Base-by-base conservation (phyloP, 2,797 vertebrate species). In the Neomorphus geoffroyi region DNA sequence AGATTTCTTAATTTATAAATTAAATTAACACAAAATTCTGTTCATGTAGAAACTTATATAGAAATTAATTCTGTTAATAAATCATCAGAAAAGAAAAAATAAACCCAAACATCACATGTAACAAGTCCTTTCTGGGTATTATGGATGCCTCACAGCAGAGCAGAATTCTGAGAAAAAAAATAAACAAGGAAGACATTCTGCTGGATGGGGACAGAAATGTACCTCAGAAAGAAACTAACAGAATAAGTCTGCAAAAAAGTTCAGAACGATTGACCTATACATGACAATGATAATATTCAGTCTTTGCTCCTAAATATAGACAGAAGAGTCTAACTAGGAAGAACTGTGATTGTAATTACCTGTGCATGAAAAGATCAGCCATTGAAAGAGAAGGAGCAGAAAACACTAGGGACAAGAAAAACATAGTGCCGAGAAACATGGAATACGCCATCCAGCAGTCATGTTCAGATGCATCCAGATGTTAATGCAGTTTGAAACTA, bases 401-500 rank as follows among this genome's bases (percentile, higher is more conserved):
- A 94, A 70, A 78, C 26, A n/a, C 24, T 30, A 28, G 12, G 43
- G 48, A 50, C n/a, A 75, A 50, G 66, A 46, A 83, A 61, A 79
- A 46, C 6, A 3, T 17, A 24, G 16, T 61, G 66, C 83, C 83
- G 83, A 74, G 62, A 94, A 93, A 73, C 45, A 46, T 50, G 33
- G 10, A 64, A 8, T 70, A 60, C 62, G 41, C 53, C 56, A 53
- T 67, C 48, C 71, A 86, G 21, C 32, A 77, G 54, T 79, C 41
- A 26, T 18, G 32, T 41, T 88, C 84, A 82, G 57, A 74, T 82
- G 53, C 60, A 61, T 71, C 64, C 84, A 94, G 84, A 87, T 88
- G 79, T 91, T 91, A 88, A 78, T 33, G 17, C 12, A 80, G 56
- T 93, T 82, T 57, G 81, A 94, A 95, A 95, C 24, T 35, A 28